These are phyloP conservation scores for Oxycera nigricornis DNA, from an alignment of 2,888 invertebrate genomes.

Conservation along the genomic window DNA sequence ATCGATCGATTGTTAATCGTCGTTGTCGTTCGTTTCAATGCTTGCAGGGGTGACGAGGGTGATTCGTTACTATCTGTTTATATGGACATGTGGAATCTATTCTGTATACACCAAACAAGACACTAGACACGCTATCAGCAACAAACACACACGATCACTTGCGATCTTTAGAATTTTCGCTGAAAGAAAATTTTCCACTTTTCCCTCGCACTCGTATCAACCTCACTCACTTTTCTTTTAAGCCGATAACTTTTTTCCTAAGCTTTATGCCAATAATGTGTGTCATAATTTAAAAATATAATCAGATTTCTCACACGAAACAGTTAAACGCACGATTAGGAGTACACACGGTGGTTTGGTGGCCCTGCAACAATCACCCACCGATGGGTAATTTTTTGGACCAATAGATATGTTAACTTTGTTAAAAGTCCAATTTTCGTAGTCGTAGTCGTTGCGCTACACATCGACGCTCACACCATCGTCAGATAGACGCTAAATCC, in stretches of 20 bases:
- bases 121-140: not conserved
- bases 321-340: constrained; percentile 27
- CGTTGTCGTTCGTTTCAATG: not conserved
- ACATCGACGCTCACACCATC: not conserved
- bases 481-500: constrained; percentile 29
- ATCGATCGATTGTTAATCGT: not conserved
- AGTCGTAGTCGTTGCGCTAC: not conserved
- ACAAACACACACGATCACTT: too few relatives aligned
- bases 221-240: constrained; percentile 18
- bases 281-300: constrained; percentile 47
- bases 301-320: constrained; percentile 30
- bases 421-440: too few relatives aligned
- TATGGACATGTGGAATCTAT: not conserved
- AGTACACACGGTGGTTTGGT: not conserved
- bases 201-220: constrained; percentile 6
- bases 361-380: too few relatives aligned
- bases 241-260: not conserved
- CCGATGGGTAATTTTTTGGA: too few relatives aligned
- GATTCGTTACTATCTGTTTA: not conserved
- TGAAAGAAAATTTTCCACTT: constrained; percentile 8
- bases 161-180: too few relatives aligned
- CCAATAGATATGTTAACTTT: too few relatives aligned
- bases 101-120: not conserved
- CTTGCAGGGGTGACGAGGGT: not conserved
- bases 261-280: constrained; percentile 37